Evolutionary conservation across 2,797 vertebrate species (phyloP).

Genomic region (Masticophis lateralis): DNA sequence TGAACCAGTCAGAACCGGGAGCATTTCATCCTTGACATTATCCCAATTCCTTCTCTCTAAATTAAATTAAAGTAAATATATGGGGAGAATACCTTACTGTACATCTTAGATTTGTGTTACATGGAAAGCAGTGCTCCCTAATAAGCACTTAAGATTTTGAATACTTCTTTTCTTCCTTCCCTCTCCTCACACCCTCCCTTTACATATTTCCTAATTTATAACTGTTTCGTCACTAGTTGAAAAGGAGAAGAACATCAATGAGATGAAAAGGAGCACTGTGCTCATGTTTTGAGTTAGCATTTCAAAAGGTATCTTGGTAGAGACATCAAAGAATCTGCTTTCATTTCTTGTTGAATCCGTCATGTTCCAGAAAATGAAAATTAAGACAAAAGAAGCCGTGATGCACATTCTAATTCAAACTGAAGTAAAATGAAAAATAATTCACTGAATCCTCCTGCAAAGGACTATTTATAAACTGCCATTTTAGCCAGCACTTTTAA

Average conservation of each 20-base stretch:
- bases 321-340: neutral
- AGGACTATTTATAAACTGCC: neutral
- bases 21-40: neutral
- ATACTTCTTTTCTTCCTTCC: neutral
- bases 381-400: neutral
- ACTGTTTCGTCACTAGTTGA: neutral
- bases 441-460: neutral
- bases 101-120: neutral
- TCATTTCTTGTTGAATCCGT: neutral
- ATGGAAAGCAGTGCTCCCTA: neutral
- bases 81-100: neutral
- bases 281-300: neutral
- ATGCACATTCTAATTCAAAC: neutral
- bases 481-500: neutral
- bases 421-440: neutral
- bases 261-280: neutral
- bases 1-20: too few species aligned
- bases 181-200: neutral
- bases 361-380: neutral
- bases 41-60: neutral
- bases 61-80: neutral
- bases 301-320: slow-evolving; percentile 4
- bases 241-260: neutral
- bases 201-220: neutral
- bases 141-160: neutral